phyloP scores from a whole-genome alignment of 2,113 vertebrate species.

The Hemicordylus capensis region DNA sequence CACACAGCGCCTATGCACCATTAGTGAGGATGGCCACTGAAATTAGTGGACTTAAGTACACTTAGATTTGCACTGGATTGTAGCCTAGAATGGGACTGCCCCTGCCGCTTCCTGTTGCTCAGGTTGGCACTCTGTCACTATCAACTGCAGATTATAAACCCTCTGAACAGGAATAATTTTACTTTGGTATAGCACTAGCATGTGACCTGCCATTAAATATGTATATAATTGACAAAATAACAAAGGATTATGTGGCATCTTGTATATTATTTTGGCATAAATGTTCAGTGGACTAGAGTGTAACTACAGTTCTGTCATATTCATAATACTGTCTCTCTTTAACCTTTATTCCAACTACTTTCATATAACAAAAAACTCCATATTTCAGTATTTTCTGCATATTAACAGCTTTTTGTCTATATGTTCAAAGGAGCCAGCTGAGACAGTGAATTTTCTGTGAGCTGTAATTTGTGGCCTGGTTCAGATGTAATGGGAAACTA shows the following conservation, averaged over 20 bases:
- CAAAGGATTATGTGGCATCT: too few species aligned
- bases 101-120: neutral
- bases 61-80: neutral
- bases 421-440: accelerated
- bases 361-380: neutral
- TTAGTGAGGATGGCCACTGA: too few species aligned
- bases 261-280: too few species aligned
- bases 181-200: neutral
- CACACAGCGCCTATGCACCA: too few species aligned
- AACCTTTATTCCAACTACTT: conserved; percentile 1
- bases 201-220: neutral
- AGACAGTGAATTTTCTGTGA: neutral
- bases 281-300: too few species aligned
- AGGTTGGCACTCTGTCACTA: neutral
- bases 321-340: neutral
- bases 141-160: neutral
- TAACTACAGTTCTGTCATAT: neutral
- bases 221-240: too few species aligned
- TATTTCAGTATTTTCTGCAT: neutral
- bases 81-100: neutral
- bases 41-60: neutral
- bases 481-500: too few species aligned
- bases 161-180: neutral
- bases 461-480: too few species aligned
- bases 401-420: neutral